phyloP scores from a whole-genome alignment of 2,113 vertebrate genomes.

The Datnioides undecimradiatus region DNA sequence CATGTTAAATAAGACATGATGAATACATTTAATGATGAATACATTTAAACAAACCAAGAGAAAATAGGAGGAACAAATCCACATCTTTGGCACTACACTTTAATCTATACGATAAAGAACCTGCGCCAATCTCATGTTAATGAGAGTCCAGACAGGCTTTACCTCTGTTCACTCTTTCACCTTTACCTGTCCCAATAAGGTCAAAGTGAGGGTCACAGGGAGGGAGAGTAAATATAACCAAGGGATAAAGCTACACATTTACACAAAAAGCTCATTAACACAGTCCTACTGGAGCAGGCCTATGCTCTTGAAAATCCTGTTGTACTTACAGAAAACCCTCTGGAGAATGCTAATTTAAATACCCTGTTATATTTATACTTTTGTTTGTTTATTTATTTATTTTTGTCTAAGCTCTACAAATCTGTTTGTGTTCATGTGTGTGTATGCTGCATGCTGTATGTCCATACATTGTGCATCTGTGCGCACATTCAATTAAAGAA shows the following conservation, averaged over 20 bases:
- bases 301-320: slow-evolving; percentile 18
- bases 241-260: slow-evolving; percentile 1
- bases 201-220: slow-evolving; percentile 10
- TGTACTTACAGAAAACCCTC: slow-evolving; percentile 24
- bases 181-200: slow-evolving; percentile 30
- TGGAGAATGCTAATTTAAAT: slow-evolving; percentile 16
- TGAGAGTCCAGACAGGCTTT: slow-evolving; percentile 33
- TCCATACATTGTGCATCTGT: neutral
- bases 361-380: neutral
- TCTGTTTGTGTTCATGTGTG: neutral
- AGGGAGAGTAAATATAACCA: slow-evolving; percentile 39
- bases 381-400: neutral
- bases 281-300: slow-evolving; percentile 27
- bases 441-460: neutral
- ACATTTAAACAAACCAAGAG: neutral
- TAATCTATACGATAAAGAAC: slow-evolving; percentile 13
- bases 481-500: neutral
- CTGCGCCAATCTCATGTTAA: slow-evolving; percentile 4
- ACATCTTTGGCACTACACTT: neutral
- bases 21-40: neutral
- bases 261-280: slow-evolving; percentile 22
- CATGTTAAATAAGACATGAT: neutral
- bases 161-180: slow-evolving; percentile 17
- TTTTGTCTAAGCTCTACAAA: neutral
- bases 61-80: neutral